phyloP scores from a whole-genome alignment of 2,113 vertebrate genomes.

The Hydrochoerus hydrochaeris region DNA sequence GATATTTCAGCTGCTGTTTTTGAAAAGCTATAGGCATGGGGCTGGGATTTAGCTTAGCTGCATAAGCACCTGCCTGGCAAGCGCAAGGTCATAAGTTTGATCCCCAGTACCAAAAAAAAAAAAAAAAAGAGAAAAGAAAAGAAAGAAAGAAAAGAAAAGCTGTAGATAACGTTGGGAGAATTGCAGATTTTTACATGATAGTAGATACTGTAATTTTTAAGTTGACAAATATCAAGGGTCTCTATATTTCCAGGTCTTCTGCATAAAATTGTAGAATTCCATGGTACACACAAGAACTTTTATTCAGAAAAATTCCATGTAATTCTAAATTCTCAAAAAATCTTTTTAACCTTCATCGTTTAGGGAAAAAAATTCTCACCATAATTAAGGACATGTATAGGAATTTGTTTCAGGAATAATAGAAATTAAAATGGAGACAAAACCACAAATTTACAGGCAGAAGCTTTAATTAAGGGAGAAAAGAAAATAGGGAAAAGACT shows the following conservation, averaged over 20 bases:
- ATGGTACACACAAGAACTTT: background rate
- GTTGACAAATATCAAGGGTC: background rate
- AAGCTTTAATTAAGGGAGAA: background rate
- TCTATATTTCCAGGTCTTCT: background rate
- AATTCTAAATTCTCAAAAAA: background rate
- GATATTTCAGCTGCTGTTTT: background rate
- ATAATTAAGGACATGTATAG: background rate
- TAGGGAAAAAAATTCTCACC: background rate
- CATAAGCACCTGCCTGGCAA: no score
- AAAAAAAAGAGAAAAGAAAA: no score
- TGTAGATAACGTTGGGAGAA: background rate
- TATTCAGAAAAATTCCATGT: background rate
- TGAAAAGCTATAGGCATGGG: background rate
- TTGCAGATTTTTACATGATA: background rate
- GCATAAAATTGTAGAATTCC: constrained; percentile 11
- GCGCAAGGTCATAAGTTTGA: no score
- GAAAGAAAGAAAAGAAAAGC: background rate
- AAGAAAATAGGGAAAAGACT: background rate
- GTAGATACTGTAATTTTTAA: background rate
- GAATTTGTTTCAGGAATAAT: background rate
- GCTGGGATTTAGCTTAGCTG: no score
- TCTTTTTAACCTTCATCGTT: background rate
- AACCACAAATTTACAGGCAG: background rate
- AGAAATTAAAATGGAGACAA: background rate
- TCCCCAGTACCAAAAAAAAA: no score